phyloP scores from a whole-genome alignment of 2,797 vertebrate species.

The Emys orbicularis region DNA sequence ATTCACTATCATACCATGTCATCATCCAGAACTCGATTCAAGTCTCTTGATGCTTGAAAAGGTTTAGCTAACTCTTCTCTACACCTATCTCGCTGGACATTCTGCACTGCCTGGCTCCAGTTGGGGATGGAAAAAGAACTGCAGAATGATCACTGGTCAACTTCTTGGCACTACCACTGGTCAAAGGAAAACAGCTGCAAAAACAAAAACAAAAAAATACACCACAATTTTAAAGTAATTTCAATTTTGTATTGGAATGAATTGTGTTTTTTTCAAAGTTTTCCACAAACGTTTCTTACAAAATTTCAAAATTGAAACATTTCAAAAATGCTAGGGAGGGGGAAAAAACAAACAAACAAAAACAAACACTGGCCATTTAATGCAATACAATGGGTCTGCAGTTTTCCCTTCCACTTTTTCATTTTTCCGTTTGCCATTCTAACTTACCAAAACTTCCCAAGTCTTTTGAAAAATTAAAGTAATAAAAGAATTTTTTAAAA shows the following conservation, averaged over 20 bases:
- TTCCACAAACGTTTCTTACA: neutral
- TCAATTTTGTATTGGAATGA: neutral
- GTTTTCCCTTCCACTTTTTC: neutral
- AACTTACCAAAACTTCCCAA: accelerated
- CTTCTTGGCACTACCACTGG: neutral
- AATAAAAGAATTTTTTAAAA: neutral
- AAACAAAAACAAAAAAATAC: neutral
- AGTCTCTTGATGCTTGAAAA: neutral
- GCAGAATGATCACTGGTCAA: neutral
- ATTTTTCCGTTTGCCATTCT: neutral
- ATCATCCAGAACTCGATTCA: neutral
- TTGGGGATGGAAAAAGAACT: neutral
- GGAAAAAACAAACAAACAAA: neutral
- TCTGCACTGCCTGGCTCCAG: neutral
- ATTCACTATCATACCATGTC: neutral
- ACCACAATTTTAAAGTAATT: neutral
- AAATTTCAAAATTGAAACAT: neutral
- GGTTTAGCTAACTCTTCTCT: neutral
- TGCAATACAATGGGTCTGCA: neutral
- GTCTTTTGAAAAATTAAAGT: neutral
- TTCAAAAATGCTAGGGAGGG: neutral
- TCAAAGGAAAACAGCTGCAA: neutral
- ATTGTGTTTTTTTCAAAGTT: neutral
- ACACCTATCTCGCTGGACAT: neutral
- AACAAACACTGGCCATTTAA: accelerated